Evolutionary conservation across 30 jellyfish, hydroid and myxozoan genomes (phyloP), one percentile per base, ranked within the genome.

Genomic region (Mastigias papua): DNA sequence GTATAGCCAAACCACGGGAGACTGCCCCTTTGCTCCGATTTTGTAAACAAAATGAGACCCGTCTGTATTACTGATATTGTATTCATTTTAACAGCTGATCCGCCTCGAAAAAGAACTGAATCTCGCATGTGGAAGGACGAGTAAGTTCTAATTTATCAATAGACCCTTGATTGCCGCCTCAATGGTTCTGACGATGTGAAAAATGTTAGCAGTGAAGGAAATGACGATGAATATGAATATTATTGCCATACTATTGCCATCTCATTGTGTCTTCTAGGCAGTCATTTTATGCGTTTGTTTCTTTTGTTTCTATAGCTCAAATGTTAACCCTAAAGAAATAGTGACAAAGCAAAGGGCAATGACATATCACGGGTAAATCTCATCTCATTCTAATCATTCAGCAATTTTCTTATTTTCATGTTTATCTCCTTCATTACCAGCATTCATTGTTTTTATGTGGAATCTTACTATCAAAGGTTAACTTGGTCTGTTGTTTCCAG

Each of bases 51-150:
- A 4, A 17, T 23, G 69, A 3, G 69, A 17, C 30, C n/a, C 7
- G 30, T 57, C 30, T 57, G 25, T 54, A 19, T 54, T 19, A 11
- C 17, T 54, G 27, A 54, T 54, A 46, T 11, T 63, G 26, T 3
- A 5, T 82, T 34, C 37, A 28, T 4, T 82, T 82, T 26, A 25
- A 49, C 37, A 42, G 91, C 68, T 31, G 98, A 92, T 75, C 93
- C 96, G 6, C 98, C 98, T 50, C 85, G 92, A 67, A 92, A 92
- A 65, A 69, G 98, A 74, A 87, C 85, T 4, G 98, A 92, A 26
- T 88, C 95, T 58, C 93, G 93, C 21, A 23, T 49, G 51, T 65
- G 63, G 49, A 77, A 84, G 61, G 92, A 92, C 86, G 96, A 81
- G 98, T 92, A 51, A 86, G 98, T 77, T 1, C n/a, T 4, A 29